Evolutionary conservation across 37 sponge, comb jelly and placozoan species (phyloP).

Genomic region (Hormiphora californensis): DNA sequence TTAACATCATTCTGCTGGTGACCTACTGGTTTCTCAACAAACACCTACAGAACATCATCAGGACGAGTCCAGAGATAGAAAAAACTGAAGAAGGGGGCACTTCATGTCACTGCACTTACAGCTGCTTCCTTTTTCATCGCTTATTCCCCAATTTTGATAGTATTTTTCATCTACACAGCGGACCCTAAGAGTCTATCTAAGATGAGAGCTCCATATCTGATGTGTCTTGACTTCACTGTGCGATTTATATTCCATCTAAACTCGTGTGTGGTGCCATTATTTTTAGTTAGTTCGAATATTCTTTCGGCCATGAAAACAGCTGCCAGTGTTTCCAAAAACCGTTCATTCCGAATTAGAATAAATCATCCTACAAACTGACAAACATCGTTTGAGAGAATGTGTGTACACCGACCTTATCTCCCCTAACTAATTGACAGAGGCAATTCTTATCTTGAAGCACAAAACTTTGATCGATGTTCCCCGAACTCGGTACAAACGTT

Average conservation of each 20-base stretch:
- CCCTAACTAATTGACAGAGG: too few relatives aligned
- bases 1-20: background rate
- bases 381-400: too few relatives aligned
- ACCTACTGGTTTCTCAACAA: background rate
- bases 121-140: background rate
- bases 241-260: background rate
- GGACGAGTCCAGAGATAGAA: background rate
- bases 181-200: background rate
- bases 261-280: constrained; percentile 40
- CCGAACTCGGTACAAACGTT: too few relatives aligned
- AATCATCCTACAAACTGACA: too few relatives aligned
- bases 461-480: too few relatives aligned
- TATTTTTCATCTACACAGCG: background rate
- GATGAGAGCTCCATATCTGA: background rate
- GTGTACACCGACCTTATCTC: too few relatives aligned
- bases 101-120: background rate
- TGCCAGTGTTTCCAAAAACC: background rate
- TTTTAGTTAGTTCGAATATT: background rate
- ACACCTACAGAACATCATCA: background rate
- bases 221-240: background rate
- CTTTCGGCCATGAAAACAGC: background rate
- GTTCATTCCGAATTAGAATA: too few relatives aligned
- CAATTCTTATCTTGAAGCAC: too few relatives aligned
- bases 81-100: constrained; percentile 34
- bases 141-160: background rate